phyloP scores from a whole-genome alignment of 2,797 vertebrate species.

The Chelon auratus region DNA sequence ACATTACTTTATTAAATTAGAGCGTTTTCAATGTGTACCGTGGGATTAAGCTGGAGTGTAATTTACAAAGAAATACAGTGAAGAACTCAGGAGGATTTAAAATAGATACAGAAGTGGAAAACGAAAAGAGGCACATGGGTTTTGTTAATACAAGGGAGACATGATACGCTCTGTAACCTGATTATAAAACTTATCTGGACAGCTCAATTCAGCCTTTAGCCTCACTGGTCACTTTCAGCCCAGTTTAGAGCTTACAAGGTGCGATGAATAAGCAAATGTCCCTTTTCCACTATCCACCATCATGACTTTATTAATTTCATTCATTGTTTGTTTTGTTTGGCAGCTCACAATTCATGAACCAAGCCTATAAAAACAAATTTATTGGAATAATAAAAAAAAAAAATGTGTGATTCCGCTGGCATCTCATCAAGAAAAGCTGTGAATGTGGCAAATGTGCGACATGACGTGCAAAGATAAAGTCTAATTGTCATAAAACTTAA shows the following conservation, averaged over 20 bases:
- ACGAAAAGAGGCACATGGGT: constrained; percentile 21
- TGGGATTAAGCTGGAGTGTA: constrained; percentile 6
- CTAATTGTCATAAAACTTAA: too few species aligned
- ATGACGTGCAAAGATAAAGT: neutral
- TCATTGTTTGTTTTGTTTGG: neutral
- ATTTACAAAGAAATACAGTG: constrained; percentile 1
- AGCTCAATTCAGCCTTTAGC: neutral
- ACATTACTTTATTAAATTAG: constrained; percentile 59
- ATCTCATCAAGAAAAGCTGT: neutral
- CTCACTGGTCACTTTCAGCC: constrained; percentile 1
- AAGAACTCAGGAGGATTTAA: neutral
- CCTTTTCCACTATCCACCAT: too few species aligned
- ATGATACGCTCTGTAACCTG: constrained; percentile 7
- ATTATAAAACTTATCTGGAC: constrained; percentile 6
- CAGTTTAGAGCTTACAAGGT: constrained; percentile 1
- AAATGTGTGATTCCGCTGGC: neutral
- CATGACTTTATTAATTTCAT: too few species aligned
- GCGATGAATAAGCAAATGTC: neutral
- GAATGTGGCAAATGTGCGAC: neutral
- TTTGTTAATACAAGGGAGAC: constrained; percentile 3
- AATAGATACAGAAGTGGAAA: neutral
- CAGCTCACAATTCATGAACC: neutral
- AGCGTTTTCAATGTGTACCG: constrained; percentile 19
- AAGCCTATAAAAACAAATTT: neutral
- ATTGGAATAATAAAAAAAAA: neutral